Evolutionary conservation across 35 echinoderm and acorn worm genomes (phyloP).

Genomic region (Anneissia japonica): DNA sequence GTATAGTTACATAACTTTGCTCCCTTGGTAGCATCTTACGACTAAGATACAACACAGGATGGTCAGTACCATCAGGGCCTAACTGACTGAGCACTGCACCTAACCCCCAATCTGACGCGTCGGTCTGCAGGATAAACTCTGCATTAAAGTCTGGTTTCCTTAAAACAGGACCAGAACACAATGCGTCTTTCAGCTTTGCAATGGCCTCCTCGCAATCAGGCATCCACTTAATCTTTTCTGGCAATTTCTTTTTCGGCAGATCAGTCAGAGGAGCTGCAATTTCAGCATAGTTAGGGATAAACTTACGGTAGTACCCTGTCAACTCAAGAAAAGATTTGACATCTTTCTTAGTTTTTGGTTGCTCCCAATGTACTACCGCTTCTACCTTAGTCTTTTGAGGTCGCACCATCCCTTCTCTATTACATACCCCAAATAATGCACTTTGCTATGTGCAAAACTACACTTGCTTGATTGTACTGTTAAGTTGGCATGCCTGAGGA

Average conservation of each 20-base stretch:
- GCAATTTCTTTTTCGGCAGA: slow-evolving; percentile 11
- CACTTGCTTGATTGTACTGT: slow-evolving; percentile 43
- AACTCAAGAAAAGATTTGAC: slow-evolving; percentile 19
- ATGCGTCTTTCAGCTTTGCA: background rate
- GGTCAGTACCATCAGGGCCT: background rate
- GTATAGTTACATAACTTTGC: background rate
- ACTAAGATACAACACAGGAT: background rate
- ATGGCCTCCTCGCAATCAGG: slow-evolving; percentile 29
- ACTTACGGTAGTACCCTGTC: slow-evolving; percentile 30
- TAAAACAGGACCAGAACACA: slow-evolving; percentile 5
- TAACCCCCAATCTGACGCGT: slow-evolving; percentile 9
- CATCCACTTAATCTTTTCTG: slow-evolving; percentile 30
- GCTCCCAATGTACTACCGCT: background rate
- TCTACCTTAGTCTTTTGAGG: background rate
- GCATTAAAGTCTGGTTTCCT: background rate
- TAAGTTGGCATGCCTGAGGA: slow-evolving; percentile 16
- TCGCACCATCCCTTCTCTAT: slow-evolving; percentile 2
- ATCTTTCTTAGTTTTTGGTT: slow-evolving; percentile 33
- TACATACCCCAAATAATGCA: slow-evolving; percentile 41
- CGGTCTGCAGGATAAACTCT: slow-evolving; percentile 8
- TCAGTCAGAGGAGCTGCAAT: slow-evolving; percentile 53
- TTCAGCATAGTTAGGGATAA: slow-evolving; percentile 43
- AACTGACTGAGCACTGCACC: slow-evolving; percentile 15
- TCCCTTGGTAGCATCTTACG: background rate
- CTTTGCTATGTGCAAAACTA: slow-evolving; percentile 14